Evolutionary conservation across 92 coral and sea anemone genomes (phyloP).

Genomic region (Porites lobata): DNA sequence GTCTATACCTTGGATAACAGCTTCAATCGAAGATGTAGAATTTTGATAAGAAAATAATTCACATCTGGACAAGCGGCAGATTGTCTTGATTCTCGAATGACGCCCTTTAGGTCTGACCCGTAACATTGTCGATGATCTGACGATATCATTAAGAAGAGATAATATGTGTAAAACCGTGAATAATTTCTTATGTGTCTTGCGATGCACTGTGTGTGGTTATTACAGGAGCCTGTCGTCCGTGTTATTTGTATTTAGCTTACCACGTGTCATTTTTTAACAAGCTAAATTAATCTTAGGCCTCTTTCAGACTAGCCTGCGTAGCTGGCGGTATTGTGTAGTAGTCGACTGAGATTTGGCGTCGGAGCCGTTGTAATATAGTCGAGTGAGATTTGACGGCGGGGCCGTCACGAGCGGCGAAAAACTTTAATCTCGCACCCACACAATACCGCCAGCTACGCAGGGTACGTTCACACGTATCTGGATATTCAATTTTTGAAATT

Average conservation of each 20-base stretch:
- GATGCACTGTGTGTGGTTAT: constrained; percentile 32
- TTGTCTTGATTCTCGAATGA: constrained; percentile 9
- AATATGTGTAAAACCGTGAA: not conserved
- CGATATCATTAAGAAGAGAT: constrained; percentile 36
- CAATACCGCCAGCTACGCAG: too few species aligned
- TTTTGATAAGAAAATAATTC: constrained; percentile 9
- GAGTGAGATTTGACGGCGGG: too few species aligned
- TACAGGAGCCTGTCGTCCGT: not conserved
- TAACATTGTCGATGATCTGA: constrained; percentile 15
- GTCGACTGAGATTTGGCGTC: too few species aligned
- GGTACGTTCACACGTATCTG: too few species aligned
- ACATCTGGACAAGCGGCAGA: constrained; percentile 29
- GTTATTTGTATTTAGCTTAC: not conserved
- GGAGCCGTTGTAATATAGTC: too few species aligned
- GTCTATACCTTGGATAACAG: not conserved
- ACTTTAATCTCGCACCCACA: too few species aligned
- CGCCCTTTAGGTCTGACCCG: constrained; percentile 15
- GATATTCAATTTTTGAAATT: too few species aligned
- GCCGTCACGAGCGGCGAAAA: too few species aligned
- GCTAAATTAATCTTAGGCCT: too few species aligned
- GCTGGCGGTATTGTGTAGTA: too few species aligned
- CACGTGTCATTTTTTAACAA: too few species aligned
- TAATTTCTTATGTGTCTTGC: not conserved
- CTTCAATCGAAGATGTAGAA: constrained; percentile 10
- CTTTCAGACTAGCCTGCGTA: too few species aligned